Evolutionary conservation across 2,797 vertebrate genomes (phyloP).

Genomic region (Sebastes oblongus): DNA sequence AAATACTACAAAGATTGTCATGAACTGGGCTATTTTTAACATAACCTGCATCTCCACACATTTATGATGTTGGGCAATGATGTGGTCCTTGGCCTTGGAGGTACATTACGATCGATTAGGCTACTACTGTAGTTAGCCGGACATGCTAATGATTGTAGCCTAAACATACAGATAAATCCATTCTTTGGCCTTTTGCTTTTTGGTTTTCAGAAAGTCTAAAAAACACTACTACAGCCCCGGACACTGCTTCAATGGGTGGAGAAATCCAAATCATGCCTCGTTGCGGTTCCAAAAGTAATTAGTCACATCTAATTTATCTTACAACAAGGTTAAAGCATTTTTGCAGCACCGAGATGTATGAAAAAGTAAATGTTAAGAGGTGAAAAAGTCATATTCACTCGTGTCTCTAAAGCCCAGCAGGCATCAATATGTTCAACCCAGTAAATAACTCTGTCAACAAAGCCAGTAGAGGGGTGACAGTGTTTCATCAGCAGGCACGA

Average conservation of each 20-base stretch:
- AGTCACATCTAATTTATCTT: background rate
- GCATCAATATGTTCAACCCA: slow-evolving; percentile 36
- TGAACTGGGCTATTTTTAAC: background rate
- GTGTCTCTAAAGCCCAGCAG: slow-evolving; percentile 2
- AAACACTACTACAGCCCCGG: background rate
- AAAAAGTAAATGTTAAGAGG: slow-evolving; percentile 1
- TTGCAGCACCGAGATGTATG: background rate
- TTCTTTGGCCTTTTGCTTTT: background rate
- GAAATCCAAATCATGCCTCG: background rate
- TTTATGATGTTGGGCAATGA: background rate
- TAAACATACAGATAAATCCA: background rate
- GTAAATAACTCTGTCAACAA: slow-evolving; percentile 51
- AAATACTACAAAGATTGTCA: background rate
- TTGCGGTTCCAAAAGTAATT: background rate
- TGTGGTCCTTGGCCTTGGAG: background rate
- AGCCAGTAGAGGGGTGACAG: slow-evolving; percentile 29
- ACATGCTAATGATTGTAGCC: background rate
- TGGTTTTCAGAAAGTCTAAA: background rate
- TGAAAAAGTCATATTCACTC: slow-evolving; percentile 5
- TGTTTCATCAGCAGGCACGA: slow-evolving; percentile 40
- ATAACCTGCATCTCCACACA: background rate
- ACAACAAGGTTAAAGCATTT: background rate
- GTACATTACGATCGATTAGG: background rate
- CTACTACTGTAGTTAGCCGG: background rate
- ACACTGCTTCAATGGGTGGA: background rate